A percentile compares a stretch with the other conserved stretches of the same genome.
These are phyloP conservation scores for Danionella dracula DNA, from an alignment of 2,797 vertebrate species.

Conservation along the genomic window DNA sequence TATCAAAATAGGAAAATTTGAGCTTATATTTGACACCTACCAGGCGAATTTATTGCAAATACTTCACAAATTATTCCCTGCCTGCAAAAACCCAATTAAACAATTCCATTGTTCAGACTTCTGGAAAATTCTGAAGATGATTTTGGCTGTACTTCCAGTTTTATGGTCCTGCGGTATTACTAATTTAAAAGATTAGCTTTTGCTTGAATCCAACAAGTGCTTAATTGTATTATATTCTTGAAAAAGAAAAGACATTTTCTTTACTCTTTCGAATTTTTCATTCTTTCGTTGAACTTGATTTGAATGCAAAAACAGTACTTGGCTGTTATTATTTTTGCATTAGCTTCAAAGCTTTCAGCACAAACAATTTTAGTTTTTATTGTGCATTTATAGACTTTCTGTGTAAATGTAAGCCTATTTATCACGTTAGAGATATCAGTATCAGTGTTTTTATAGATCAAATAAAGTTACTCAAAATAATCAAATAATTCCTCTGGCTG, in stretches of 20 bases:
- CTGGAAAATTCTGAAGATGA: not conserved
- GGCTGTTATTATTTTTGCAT: no score
- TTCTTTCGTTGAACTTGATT: no score
- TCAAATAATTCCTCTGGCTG: no score
- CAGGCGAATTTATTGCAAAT: not conserved
- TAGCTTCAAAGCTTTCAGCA: no score
- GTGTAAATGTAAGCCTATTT: not conserved
- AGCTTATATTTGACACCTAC: not conserved
- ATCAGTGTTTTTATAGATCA: no score
- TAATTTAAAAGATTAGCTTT: not conserved
- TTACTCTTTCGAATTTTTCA: no score
- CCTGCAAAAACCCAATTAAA: constrained; percentile 4
- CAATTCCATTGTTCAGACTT: not conserved
- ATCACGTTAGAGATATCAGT: no score
- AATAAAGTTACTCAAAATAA: no score
- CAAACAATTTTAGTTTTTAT: not conserved
- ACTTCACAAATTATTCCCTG: not conserved
- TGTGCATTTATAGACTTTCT: not conserved
- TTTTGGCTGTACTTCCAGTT: constrained; percentile 2
- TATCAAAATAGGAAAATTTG: not conserved
- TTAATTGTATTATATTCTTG: not conserved
- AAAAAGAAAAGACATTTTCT: no score
- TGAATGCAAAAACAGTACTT: no score
- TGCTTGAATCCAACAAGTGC: not conserved
- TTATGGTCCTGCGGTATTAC: not conserved